A percentile compares a stretch with the other conserved stretches of the same genome.
Evolutionary conservation across 1,140 invertebrate genomes (phyloP).

Genomic region (Penaeus chinensis): DNA sequence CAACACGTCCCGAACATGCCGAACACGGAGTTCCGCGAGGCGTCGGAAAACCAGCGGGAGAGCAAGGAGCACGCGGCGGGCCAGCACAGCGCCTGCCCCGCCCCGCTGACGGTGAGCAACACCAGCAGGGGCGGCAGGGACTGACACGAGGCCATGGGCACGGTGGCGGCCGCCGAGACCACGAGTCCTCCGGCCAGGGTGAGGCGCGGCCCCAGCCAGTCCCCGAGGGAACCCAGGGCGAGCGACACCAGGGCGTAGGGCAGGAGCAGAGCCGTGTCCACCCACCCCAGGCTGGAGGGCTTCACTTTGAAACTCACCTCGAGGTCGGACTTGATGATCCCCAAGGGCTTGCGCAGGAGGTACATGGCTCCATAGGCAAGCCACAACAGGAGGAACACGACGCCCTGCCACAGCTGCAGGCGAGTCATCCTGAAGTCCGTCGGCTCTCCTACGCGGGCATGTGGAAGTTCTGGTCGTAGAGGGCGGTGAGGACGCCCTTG

Average conservation of each 20-base stretch:
- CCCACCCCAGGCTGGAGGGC: slow-evolving; percentile 68
- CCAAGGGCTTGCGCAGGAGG: slow-evolving; percentile 70
- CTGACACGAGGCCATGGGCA: slow-evolving; percentile 70
- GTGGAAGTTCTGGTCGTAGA: slow-evolving; percentile 47
- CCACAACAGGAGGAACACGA: slow-evolving; percentile 69
- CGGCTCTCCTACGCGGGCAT: slow-evolving; percentile 13
- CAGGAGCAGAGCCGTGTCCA: slow-evolving; percentile 71
- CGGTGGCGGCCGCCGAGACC: slow-evolving; percentile 70
- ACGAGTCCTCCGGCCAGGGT: slow-evolving; percentile 69
- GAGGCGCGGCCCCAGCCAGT: slow-evolving; percentile 69
- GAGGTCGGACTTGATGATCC: slow-evolving; percentile 70
- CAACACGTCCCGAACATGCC: slow-evolving; percentile 72
- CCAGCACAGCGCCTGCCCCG: slow-evolving; percentile 71
- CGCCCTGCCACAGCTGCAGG: slow-evolving; percentile 64
- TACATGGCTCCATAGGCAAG: slow-evolving; percentile 70
- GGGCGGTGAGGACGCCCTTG: slow-evolving; percentile 42
- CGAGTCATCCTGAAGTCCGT: background rate
- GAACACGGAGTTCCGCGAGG: slow-evolving; percentile 69
- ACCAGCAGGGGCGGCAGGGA: slow-evolving; percentile 67
- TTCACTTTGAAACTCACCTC: slow-evolving; percentile 67
- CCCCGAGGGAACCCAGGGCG: slow-evolving; percentile 69
- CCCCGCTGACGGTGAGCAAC: slow-evolving; percentile 70
- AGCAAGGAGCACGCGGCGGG: slow-evolving; percentile 70
- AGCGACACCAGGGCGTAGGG: slow-evolving; percentile 72
- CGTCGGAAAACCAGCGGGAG: slow-evolving; percentile 70